These are phyloP conservation scores for Meles meles DNA, from an alignment of 2,113 vertebrate species.

Conservation along the genomic window DNA sequence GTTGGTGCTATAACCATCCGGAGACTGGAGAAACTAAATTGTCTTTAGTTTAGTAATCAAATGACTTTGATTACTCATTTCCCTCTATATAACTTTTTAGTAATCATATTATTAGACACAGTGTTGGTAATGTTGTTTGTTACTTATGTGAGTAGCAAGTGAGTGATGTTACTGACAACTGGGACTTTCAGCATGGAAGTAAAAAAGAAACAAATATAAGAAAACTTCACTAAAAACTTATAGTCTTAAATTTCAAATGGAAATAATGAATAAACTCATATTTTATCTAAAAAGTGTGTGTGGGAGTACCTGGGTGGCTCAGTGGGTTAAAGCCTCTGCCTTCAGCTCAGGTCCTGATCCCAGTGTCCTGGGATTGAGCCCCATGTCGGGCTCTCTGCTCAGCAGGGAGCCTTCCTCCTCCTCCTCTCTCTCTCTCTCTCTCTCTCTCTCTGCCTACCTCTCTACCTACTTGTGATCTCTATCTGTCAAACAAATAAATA, in stretches of 20 bases:
- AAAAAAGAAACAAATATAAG: neutral
- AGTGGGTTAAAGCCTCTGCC: no score
- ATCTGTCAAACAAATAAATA: no score
- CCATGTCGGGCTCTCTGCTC: no score
- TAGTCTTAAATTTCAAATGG: neutral
- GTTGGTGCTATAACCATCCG: neutral
- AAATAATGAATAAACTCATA: neutral
- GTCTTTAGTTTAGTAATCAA: no score
- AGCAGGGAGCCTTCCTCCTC: no score
- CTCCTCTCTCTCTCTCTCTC: no score
- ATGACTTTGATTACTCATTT: neutral
- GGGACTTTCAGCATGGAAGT: neutral
- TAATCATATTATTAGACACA: neutral
- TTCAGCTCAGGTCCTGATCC: no score
- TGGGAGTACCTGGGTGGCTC: no score
- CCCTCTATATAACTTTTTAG: neutral
- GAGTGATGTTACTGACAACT: neutral
- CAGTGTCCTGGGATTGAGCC: no score
- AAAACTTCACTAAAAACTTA: neutral
- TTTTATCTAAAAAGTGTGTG: neutral
- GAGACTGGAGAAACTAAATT: neutral
- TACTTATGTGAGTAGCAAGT: neutral
- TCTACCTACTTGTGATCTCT: no score
- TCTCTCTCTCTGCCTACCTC: no score
- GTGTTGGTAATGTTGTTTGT: neutral